phyloP scores from a whole-genome alignment of 2,113 vertebrate species.

The Isurus oxyrinchus region DNA sequence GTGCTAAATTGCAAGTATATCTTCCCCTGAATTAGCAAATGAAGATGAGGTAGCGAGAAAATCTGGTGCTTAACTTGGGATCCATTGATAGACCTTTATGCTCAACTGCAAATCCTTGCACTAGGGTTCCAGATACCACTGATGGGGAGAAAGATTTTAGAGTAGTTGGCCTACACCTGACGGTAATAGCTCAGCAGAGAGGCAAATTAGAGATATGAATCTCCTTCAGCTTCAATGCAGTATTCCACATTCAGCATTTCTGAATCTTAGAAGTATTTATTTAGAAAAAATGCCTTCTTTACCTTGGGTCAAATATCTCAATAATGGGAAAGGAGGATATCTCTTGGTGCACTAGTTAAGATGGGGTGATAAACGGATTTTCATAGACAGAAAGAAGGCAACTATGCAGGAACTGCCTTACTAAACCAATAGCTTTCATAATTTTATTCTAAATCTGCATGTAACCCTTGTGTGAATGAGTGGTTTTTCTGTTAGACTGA shows the following conservation, averaged over 20 bases:
- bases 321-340: no score
- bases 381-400: background rate
- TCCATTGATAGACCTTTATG: background rate
- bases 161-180: background rate
- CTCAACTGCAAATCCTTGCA: background rate
- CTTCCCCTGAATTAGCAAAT: background rate
- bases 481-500: no score
- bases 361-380: background rate
- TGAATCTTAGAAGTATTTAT: no score
- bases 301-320: no score
- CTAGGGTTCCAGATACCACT: background rate
- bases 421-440: background rate
- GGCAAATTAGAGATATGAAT: no score
- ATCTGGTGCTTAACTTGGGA: background rate
- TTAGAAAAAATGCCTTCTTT: no score
- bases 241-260: no score
- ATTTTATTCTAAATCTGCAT: background rate
- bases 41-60: background rate
- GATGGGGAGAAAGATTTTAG: background rate
- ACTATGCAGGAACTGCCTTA: background rate
- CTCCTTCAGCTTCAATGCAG: no score
- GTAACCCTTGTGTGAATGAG: background rate
- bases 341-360: no score
- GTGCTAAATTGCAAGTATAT: background rate
- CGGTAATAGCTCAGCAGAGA: no score